Conservation (phyloP, 2,113 vertebrate species). For the Phocoena sinus region DNA sequence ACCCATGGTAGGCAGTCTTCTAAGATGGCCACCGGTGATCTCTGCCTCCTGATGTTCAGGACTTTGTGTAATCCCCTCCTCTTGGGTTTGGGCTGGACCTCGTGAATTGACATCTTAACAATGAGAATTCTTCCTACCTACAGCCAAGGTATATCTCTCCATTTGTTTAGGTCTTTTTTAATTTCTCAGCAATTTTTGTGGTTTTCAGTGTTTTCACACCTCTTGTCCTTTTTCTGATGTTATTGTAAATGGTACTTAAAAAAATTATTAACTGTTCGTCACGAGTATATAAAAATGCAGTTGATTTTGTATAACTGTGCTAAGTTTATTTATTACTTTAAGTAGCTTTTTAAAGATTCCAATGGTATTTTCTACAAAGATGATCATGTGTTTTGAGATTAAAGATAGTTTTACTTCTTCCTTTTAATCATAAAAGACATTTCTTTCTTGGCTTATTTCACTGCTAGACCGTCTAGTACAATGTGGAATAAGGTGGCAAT, state of each 20-base stretch:
- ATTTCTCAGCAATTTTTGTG: background rate
- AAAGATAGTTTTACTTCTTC: background rate
- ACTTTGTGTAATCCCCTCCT: background rate
- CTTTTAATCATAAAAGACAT: background rate
- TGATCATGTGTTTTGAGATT: background rate
- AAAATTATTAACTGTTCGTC: background rate
- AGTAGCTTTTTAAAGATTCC: background rate
- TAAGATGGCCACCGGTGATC: background rate
- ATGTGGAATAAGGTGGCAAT: background rate
- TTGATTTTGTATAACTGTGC: background rate
- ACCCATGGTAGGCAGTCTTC: background rate
- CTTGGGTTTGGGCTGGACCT: background rate
- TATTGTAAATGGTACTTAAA: background rate
- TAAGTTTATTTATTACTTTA: conserved; percentile 19
- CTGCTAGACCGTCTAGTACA: background rate
- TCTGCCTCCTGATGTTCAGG: background rate
- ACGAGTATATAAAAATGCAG: background rate
- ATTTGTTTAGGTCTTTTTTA: background rate
- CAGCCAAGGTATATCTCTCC: background rate
- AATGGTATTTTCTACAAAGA: background rate
- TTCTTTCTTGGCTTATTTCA: background rate
- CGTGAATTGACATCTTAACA: background rate
- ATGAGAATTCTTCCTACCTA: background rate
- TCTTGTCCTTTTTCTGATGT: background rate
- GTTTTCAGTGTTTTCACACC: background rate